Evolutionary conservation across 2,797 vertebrate genomes (phyloP).

Genomic region (Sebastes trivittatus): DNA sequence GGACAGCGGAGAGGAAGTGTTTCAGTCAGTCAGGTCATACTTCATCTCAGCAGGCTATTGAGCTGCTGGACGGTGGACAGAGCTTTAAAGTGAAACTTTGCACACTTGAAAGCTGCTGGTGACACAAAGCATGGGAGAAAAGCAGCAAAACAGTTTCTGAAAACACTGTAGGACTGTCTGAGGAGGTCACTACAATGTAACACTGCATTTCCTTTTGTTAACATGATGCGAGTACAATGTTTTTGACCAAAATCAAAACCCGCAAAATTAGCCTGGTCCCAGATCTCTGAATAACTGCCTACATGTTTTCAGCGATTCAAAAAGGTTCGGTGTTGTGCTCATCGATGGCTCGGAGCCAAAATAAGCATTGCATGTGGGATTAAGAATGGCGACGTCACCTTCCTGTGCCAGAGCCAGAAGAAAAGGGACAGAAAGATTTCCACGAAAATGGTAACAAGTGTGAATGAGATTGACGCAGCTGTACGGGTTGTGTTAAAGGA

Average conservation of each 20-base stretch:
- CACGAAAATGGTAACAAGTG: neutral
- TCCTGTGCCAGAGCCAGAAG: neutral
- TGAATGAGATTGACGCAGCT: neutral
- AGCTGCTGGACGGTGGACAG: conserved; percentile 45
- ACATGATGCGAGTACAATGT: neutral
- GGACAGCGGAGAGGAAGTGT: conserved; percentile 70
- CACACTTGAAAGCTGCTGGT: conserved; percentile 1
- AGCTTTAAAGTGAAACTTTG: conserved; percentile 19
- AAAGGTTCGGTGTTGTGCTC: neutral
- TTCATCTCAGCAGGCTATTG: conserved; percentile 61
- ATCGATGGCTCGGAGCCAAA: neutral
- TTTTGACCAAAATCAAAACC: neutral
- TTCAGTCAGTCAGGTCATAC: conserved; percentile 59
- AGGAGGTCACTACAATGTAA: neutral
- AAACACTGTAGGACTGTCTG: neutral
- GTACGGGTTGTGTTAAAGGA: neutral
- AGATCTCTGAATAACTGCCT: neutral
- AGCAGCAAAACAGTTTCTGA: neutral
- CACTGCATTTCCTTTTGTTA: neutral
- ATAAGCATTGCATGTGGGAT: neutral
- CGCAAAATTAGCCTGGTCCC: neutral
- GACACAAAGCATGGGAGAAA: neutral
- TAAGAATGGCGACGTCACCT: neutral
- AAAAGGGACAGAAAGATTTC: neutral
- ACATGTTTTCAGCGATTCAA: neutral